Evolutionary conservation across 2,113 vertebrate species (phyloP).

Genomic region (Notiomystis cincta): DNA sequence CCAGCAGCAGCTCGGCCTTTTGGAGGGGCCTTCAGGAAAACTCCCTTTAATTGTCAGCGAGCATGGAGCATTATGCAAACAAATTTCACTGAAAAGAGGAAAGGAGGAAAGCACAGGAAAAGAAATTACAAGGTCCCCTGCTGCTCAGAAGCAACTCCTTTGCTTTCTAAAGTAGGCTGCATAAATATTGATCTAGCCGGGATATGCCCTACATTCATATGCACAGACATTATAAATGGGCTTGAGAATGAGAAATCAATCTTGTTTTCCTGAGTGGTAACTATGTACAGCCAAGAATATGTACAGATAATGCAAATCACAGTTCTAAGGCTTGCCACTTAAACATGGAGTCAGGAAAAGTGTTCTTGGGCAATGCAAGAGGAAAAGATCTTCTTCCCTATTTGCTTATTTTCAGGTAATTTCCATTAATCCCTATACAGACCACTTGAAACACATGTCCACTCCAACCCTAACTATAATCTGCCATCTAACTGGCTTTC

Average conservation of each 20-base stretch:
- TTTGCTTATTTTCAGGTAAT: not conserved
- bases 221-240: slow-evolving; percentile 42
- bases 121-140: slow-evolving; percentile 8
- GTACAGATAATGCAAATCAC: not conserved
- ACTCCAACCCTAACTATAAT: not conserved
- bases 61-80: not conserved
- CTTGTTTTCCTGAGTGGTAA: slow-evolving; percentile 5
- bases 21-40: not conserved
- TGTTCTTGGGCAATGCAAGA: not conserved
- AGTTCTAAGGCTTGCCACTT: not conserved
- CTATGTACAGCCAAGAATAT: not conserved
- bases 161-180: slow-evolving; percentile 42
- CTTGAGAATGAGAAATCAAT: slow-evolving; percentile 49
- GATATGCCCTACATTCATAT: slow-evolving; percentile 33
- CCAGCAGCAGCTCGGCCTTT: not conserved
- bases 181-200: slow-evolving; percentile 28
- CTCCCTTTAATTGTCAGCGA: not conserved
- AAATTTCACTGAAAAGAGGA: not conserved
- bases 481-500: not conserved
- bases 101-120: not conserved
- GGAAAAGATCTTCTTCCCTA: not conserved
- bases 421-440: not conserved
- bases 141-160: slow-evolving; percentile 8
- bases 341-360: not conserved
- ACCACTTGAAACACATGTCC: not conserved